These are phyloP conservation scores for Rhabdophis nuchalis DNA, from an alignment of 2,797 vertebrate species.

Conservation along the genomic window DNA sequence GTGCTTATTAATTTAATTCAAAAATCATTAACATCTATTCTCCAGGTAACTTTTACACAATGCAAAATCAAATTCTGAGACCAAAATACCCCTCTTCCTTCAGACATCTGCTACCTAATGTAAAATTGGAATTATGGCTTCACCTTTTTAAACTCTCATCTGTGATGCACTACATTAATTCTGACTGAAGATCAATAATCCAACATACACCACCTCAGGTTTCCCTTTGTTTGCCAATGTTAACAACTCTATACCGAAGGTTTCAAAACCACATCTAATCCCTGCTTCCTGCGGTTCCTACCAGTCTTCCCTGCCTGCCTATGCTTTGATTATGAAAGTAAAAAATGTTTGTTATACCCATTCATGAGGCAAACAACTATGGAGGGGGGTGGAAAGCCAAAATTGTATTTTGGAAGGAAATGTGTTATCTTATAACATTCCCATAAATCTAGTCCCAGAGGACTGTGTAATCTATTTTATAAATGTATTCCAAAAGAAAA, in stretches of 20 bases:
- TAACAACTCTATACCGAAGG: not conserved
- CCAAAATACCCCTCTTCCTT: not conserved
- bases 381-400: not conserved
- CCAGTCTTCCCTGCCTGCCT: not conserved
- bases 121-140: not conserved
- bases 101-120: not conserved
- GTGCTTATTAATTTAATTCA: not conserved
- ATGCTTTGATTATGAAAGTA: not conserved
- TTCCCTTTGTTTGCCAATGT: not conserved
- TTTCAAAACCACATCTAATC: not conserved
- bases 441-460: not conserved
- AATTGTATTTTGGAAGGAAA: not conserved
- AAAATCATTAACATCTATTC: not conserved
- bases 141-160: not conserved
- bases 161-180: constrained; percentile 1
- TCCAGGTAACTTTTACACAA: not conserved
- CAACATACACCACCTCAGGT: constrained; percentile 1
- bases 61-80: not conserved
- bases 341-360: not conserved
- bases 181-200: constrained; percentile 20
- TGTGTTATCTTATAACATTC: not conserved
- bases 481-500: not conserved
- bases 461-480: not conserved
- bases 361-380: not conserved
- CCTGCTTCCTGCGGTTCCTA: not conserved